phyloP scores from a whole-genome alignment of 1,140 invertebrate genomes.

The Andricus grossulariae region DNA sequence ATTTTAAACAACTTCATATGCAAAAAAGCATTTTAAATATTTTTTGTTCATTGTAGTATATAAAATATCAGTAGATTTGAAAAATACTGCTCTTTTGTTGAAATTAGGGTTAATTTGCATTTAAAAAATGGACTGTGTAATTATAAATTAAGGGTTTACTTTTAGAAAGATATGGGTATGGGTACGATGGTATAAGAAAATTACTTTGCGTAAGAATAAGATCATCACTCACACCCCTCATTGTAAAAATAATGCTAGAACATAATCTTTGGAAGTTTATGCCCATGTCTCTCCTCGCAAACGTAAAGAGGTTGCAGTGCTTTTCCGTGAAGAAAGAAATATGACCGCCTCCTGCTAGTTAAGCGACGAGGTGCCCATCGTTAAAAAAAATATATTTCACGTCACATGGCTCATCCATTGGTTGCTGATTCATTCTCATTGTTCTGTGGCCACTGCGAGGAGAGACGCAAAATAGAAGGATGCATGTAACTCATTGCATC shows the following conservation, averaged over 20 bases:
- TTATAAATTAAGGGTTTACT: too few species aligned
- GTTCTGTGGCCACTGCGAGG: background rate
- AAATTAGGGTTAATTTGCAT: too few species aligned
- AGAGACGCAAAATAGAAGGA: background rate
- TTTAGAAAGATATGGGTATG: too few species aligned
- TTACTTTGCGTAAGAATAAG: background rate
- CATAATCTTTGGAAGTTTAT: constrained; percentile 14
- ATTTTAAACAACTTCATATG: too few species aligned
- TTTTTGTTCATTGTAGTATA: too few species aligned
- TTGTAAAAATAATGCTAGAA: background rate
- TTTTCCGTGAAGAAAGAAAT: constrained; percentile 9
- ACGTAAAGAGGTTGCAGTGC: background rate
- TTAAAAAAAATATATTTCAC: background rate
- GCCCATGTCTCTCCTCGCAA: background rate
- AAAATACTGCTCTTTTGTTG: too few species aligned
- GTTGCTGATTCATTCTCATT: constrained; percentile 4
- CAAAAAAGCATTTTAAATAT: too few species aligned
- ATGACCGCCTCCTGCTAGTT: background rate
- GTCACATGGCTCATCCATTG: background rate
- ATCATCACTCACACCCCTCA: background rate
- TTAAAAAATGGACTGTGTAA: too few species aligned
- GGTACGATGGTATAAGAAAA: background rate
- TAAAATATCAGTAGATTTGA: too few species aligned
- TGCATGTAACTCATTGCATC: background rate
- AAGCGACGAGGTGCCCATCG: background rate